These are phyloP conservation scores for Cephus spinipes DNA, from an alignment of 2,888 invertebrate species.

Conservation along the genomic window DNA sequence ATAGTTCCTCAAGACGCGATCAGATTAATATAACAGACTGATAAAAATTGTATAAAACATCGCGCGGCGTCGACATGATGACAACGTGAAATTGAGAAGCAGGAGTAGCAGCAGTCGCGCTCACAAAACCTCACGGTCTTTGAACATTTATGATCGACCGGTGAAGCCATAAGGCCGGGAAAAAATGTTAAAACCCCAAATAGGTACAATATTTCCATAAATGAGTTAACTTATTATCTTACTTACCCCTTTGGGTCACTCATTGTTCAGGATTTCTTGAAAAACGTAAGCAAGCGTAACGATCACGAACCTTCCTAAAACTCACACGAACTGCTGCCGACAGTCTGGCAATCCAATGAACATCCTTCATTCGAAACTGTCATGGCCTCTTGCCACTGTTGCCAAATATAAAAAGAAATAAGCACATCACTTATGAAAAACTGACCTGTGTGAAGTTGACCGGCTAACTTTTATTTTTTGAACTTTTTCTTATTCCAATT, in stretches of 20 bases:
- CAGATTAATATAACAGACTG: not conserved
- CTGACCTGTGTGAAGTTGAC: too few species aligned
- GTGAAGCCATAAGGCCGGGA: not conserved
- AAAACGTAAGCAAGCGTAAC: conserved; percentile 39
- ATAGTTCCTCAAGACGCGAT: not conserved
- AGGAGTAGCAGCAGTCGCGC: conserved; percentile 49
- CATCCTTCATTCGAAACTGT: conserved; percentile 7
- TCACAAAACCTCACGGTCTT: conserved; percentile 11
- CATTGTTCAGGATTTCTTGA: conserved; percentile 47
- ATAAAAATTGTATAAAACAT: conserved; percentile 7
- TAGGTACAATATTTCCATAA: conserved; percentile 1
- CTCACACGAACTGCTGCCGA: not conserved
- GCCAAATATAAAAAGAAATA: not conserved
- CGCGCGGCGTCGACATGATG: conserved; percentile 64
- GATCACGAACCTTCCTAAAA: conserved; percentile 16
- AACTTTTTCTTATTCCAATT: too few species aligned
- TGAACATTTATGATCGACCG: not conserved
- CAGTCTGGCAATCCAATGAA: conserved; percentile 6
- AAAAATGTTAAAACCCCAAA: not conserved
- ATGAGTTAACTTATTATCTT: conserved; percentile 5
- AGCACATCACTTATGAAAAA: not conserved
- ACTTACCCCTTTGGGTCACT: conserved; percentile 60
- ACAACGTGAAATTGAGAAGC: conserved; percentile 66
- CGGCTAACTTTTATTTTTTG: too few species aligned
- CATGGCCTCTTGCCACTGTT: not conserved